phyloP scores from a whole-genome alignment of 2,113 vertebrate genomes.

The Corapipo altera region DNA sequence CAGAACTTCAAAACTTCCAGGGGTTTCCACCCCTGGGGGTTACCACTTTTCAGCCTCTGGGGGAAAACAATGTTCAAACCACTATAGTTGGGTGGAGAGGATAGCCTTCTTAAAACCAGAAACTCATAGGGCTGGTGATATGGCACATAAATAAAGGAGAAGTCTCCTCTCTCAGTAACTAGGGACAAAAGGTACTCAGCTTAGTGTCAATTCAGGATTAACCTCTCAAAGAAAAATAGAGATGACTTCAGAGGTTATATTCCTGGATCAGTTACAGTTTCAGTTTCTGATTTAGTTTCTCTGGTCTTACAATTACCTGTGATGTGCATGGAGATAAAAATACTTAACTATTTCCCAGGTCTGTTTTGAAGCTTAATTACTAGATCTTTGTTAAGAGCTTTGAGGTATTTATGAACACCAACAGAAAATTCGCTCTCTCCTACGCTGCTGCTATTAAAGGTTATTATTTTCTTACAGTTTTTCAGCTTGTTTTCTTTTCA shows the following conservation, averaged over 20 bases:
- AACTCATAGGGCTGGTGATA: not conserved
- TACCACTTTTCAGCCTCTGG: too few species aligned
- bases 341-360: not conserved
- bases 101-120: not conserved
- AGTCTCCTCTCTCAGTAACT: not conserved
- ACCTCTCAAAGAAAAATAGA: not conserved
- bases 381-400: constrained; percentile 3
- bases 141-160: constrained; percentile 2
- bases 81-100: not conserved
- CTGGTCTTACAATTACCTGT: not conserved
- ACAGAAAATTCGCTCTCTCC: not conserved
- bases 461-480: constrained; percentile 13
- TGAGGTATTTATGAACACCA: not conserved
- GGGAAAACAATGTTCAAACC: too few species aligned
- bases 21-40: too few species aligned
- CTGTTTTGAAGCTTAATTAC: not conserved
- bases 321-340: not conserved
- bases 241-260: constrained; percentile 33
- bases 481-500: not conserved
- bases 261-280: not conserved
- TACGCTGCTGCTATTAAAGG: not conserved
- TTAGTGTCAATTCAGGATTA: not conserved
- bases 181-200: not conserved
- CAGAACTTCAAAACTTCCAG: too few species aligned
- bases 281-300: constrained; percentile 9